Evolutionary conservation across 1,140 invertebrate genomes (phyloP).

Genomic region (Hestina assimilis): DNA sequence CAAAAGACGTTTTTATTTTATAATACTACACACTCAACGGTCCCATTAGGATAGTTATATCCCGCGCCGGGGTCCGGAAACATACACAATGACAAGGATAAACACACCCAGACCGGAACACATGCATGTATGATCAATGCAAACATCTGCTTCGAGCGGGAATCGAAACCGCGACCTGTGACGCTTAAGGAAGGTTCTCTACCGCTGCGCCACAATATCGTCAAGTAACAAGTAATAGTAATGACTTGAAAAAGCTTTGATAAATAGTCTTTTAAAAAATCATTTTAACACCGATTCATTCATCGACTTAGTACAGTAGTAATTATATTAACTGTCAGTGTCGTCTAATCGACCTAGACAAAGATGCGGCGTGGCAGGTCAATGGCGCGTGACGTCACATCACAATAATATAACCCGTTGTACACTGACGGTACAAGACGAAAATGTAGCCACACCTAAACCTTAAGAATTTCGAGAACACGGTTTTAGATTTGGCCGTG

Average conservation of each 20-base stretch:
- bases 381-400: conserved; percentile 66
- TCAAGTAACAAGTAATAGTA: neutral
- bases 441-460: conserved; percentile 41
- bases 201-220: neutral
- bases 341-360: conserved; percentile 9
- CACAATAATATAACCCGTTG: conserved; percentile 36
- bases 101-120: too few relatives aligned
- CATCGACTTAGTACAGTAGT: neutral
- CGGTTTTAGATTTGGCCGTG: neutral
- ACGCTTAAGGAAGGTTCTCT: too few relatives aligned
- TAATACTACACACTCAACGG: too few relatives aligned
- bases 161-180: too few relatives aligned
- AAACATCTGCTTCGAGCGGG: too few relatives aligned
- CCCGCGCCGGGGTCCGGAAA: too few relatives aligned
- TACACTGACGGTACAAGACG: conserved; percentile 33
- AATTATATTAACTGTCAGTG: neutral
- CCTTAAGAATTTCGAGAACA: conserved; percentile 16
- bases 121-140: too few relatives aligned
- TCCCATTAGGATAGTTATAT: too few relatives aligned
- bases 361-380: conserved; percentile 35
- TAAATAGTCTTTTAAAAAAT: too few relatives aligned
- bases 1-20: too few relatives aligned
- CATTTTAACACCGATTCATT: neutral
- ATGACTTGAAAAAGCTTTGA: too few relatives aligned
- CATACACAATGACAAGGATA: too few relatives aligned